Evolutionary conservation across 2,797 vertebrate species (phyloP).

Genomic region (Coendou prehensilis): DNA sequence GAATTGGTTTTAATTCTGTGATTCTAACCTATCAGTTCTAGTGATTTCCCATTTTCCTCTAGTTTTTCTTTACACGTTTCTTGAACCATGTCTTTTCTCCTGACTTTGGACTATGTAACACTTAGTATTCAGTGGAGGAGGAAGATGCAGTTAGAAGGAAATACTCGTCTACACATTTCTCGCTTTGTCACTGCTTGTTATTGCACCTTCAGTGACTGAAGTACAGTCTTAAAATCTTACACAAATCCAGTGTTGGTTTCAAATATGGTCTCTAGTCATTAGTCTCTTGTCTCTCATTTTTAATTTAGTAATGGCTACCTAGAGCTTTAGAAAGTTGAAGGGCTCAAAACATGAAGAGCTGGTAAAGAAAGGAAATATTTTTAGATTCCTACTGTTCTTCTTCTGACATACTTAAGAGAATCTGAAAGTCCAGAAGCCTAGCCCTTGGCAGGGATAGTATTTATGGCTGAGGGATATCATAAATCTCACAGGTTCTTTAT

Average conservation of each 20-base stretch:
- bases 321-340: constrained; percentile 14
- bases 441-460: constrained; percentile 70
- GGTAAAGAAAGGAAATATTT: constrained; percentile 66
- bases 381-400: constrained; percentile 71
- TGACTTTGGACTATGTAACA: constrained; percentile 31
- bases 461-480: constrained; percentile 77
- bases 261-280: constrained; percentile 45
- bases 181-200: neutral
- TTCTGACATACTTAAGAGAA: constrained; percentile 78
- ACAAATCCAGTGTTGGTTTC: constrained; percentile 11
- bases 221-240: constrained; percentile 17
- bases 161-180: neutral
- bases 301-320: constrained; percentile 31
- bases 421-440: constrained; percentile 56
- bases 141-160: constrained; percentile 8
- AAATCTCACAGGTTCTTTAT: constrained; percentile 79
- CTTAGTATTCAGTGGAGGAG: neutral
- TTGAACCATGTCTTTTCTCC: constrained; percentile 36
- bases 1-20: constrained; percentile 42
- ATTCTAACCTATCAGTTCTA: neutral
- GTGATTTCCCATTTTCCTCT: neutral
- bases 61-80: constrained; percentile 61
- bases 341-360: constrained; percentile 58
- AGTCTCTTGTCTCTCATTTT: constrained; percentile 48
- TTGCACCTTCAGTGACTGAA: neutral